Evolutionary conservation across 1,140 invertebrate species (phyloP).

Genomic region (Physella acuta): DNA sequence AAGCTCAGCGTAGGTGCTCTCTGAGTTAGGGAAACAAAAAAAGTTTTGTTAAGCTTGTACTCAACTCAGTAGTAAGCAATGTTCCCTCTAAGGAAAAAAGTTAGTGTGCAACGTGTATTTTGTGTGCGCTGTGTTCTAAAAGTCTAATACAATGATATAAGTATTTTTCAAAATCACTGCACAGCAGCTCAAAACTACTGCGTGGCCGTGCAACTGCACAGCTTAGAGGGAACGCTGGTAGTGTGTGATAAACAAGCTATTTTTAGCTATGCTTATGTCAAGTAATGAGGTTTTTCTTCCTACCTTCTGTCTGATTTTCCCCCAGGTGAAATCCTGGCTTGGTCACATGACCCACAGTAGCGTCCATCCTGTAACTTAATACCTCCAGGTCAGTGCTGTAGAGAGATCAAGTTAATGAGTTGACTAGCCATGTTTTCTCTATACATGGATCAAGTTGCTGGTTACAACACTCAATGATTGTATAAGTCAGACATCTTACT

Average conservation of each 20-base stretch:
- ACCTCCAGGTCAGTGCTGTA: neutral
- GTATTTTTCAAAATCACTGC: neutral
- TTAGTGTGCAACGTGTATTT: neutral
- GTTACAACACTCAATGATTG: neutral
- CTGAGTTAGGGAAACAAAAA: neutral
- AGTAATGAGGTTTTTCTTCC: neutral
- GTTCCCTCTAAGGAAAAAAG: neutral
- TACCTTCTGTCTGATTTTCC: neutral
- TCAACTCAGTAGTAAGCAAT: neutral
- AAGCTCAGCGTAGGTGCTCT: conserved; percentile 16
- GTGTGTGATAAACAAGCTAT: neutral
- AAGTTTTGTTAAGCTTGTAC: neutral
- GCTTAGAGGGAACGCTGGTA: neutral
- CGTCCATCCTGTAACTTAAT: neutral
- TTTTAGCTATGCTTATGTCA: neutral
- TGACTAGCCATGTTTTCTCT: neutral
- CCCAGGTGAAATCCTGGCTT: neutral
- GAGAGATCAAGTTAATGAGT: neutral
- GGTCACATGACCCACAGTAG: neutral
- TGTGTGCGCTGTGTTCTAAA: neutral
- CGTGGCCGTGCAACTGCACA: too few relatives aligned
- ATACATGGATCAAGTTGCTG: neutral
- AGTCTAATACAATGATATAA: neutral
- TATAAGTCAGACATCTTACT: neutral
- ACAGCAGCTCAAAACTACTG: neutral